Evolutionary conservation across 1,140 invertebrate genomes (phyloP), one percentile per base, ranked within the genome.

Genomic region (Chionoecetes opilio): DNA sequence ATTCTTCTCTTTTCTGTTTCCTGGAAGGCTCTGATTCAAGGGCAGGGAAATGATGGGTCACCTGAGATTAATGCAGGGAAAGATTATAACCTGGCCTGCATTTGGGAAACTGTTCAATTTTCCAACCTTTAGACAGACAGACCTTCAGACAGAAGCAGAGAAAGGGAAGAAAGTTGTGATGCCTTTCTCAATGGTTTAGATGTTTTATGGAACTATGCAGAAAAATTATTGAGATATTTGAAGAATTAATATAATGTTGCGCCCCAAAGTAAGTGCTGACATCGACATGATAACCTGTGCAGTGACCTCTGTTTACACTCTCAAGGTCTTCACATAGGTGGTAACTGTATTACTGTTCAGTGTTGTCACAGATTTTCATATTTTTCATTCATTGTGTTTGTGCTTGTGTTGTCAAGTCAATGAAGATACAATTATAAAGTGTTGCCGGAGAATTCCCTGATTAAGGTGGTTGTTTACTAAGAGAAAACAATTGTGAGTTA

Each of bases 201-300:
- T 53, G 41, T 46, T 46, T 9, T 53, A 17, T 53, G 11, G 21
- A 53, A 53, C 11, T 53, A 53, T n/a, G n/a, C 11, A 53, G 46
- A 53, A 53, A 3, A 17, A 53, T 53, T 14, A 53, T 0, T 53
- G 46, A n/a, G 63, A 75, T 75, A n/a, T 1, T 26, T 17, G 2
- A n/a, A 75, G 63, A n/a, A 75, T 21, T n/a, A 5, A 11, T 26
- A n/a, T 75, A 26, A n/a, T n/a, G 6, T 26, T 75, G n/a, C 26
- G 21, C 26, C 6, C n/a, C 0, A 21, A n/a, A n/a, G n/a, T 75
- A 26, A n/a, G 63, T 21, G 63, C n/a, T 75, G 63, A 75, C 63
- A 75, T 75, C 63, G 63, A 75, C 63, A n/a, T 75, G 63, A 75
- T 75, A 75, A 75, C 63, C 63, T 75, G 63, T 75, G 63, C 63